Conservation (phyloP, 2,797 vertebrate species). For the Spondyliosoma cantharus region DNA sequence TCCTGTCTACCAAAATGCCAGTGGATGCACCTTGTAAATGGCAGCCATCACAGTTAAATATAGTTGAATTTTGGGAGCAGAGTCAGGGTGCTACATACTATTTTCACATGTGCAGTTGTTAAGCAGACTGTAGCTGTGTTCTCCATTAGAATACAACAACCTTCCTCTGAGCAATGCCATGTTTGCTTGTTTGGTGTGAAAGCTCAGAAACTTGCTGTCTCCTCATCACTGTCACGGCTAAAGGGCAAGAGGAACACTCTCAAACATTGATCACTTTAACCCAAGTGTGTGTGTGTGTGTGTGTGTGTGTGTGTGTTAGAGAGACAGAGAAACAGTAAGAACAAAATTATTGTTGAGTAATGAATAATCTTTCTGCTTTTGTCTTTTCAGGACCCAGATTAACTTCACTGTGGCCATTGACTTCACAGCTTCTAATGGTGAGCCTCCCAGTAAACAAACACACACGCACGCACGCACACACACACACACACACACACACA, state of each 20-base stretch:
- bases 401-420: conserved; percentile 99
- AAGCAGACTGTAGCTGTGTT: neutral
- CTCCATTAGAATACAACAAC: conserved; percentile 9
- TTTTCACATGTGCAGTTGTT: neutral
- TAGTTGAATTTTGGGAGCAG: neutral
- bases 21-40: neutral
- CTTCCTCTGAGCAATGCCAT: conserved; percentile 1
- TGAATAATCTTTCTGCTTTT: conserved; percentile 64
- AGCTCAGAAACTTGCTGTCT: neutral
- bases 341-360: conserved; percentile 37
- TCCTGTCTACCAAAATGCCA: neutral
- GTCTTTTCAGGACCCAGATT: conserved; percentile 94
- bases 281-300: conserved; percentile 22
- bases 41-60: neutral
- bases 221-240: conserved; percentile 9
- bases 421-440: conserved; percentile 99
- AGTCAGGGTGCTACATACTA: neutral
- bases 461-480: neutral
- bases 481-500: conserved; percentile 9
- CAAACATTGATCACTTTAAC: conserved; percentile 36
- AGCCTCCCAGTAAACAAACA: conserved; percentile 71
- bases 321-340: neutral
- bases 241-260: conserved; percentile 31
- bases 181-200: neutral
- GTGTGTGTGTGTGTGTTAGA: neutral